Base-by-base conservation (phyloP, 2,113 vertebrate species). In the Semnornis frantzii region DNA sequence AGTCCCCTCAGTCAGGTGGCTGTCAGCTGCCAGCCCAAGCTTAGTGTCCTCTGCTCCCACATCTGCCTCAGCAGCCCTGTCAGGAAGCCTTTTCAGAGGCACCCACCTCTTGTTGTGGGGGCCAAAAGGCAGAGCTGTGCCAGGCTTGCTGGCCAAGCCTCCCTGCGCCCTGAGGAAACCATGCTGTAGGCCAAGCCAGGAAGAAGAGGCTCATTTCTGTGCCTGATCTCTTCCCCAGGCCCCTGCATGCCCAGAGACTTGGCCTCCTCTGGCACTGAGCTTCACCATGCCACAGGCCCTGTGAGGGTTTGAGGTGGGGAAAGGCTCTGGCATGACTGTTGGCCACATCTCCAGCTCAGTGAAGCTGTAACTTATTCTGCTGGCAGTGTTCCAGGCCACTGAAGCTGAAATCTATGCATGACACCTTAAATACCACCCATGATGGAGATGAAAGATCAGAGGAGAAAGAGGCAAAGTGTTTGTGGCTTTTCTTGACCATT, bases 291-390 rank as follows among this genome's bases (percentile, higher is more conserved):
- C 18, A 3, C 4, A 8, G 18, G 15, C 27, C 10, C 50, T 15
- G 15, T 3, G 16, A 48, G 25, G 14, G 12, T 12, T 28, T 27
- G 69, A 23, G 16, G 15, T 0, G 0, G 21, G 25, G 27, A 62
- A 39, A 18, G 25, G 28, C 3, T 0, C 31, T 1, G 30, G 37
- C 23, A 1, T 48, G 30, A 4, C 23, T 2, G 2, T 55, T 6
- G 5, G 18, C 10, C 2, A 3, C 20, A 5, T 20, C 6, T 8
- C 4, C 10, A 6, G 10, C 4, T 54, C 37, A 9, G 16, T 16
- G 52, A 19, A 54, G 18, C 44, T 48, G 33, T 20, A 63, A 31
- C 33, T 57, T 59, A 12, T 39, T 4, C 21, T 48, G 31, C 39
- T 66, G 14, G 16, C 34, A 5, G 65, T 23, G 11, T 59, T 34